Base-by-base conservation (phyloP, 2,888 invertebrate genomes). In the Rotaria sp. region DNA sequence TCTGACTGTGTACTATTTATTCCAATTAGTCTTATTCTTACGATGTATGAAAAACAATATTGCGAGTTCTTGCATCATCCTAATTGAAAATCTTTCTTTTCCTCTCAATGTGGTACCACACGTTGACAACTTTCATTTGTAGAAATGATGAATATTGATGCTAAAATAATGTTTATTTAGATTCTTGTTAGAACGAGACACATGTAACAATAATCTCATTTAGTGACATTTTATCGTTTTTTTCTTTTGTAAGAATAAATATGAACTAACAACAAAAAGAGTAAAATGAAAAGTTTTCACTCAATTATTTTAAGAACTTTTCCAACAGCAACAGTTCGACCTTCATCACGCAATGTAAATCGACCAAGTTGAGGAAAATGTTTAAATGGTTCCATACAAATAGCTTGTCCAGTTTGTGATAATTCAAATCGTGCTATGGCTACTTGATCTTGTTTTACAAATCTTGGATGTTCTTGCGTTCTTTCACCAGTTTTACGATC, bases 381-480 rank as follows among this genome's bases (percentile, higher is more conserved):
- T 93, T 97, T 97, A 93, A 98, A 99, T 90, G 95, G 95, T 93
- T 99, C 99, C 93, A 99, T 93, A 93, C 99, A 99, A 91, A 99
- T 96, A 90, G 96, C 94, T 67, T 67, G 67, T 15, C 67, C 67
- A 4, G 67, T 18, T 59, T 85, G 85, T 41, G 75, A 35, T 90
- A 97, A 96, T 92, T 99, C 97, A 93, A 99, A 95, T 94, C 99
- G 94, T 95, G 98, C 97, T 91, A 99, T 97, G 90, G 97, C 97
- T 90, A 97, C 95, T 93, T 99, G 97, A 93, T 99, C 98, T 93
- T 99, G 99, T 92, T 98, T 98, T 88, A 99, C 97, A 92, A 98
- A 99, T 92, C 55, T 41, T 10, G 86, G 87, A 55, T 84, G 67
- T 45, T 86, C 80, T 85, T 74, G 59, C 55, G 55, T 85, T 84